Base-by-base conservation (phyloP, 1,140 invertebrate genomes). In the Brachionus paranguensis region DNA sequence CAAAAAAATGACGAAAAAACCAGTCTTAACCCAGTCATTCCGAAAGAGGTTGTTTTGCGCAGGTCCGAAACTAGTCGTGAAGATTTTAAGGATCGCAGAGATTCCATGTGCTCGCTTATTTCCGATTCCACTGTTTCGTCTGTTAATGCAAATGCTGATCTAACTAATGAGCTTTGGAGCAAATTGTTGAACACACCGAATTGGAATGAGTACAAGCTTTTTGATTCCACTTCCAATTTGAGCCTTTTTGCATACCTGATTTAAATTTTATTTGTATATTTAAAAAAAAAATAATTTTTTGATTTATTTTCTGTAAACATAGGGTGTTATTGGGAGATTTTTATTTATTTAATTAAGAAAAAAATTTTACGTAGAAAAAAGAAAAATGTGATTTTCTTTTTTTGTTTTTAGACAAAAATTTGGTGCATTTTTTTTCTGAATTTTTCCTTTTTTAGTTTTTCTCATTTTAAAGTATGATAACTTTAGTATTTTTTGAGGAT, bases 181-280 rank as follows among this genome's bases (percentile, higher is more conserved):
- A 81, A 81, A 65, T 11, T 81, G 10, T 47, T 81, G 27, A 60
- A 64, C 17, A 81, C 78, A 2, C 5, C n/a, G 7, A 68, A 60
- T 37, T 81, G 78, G 78, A 81, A 45, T 68, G 78, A 81, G n/a
- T 81, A 81, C 53, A 81, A 64, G 27, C 20, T 81, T 14, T 81
- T 79, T 64, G 78, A 53, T 20, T 50, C 41, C 10, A 76, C 24
- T 50, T 27, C 24, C 24, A 37, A 24, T 76, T 76, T 76, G 10
- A 10, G 20, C 33, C 12, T 43, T 17, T 72, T 72, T 12, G 7
- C 41, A 43, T 50, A 29, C 50, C 14, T 27, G 50, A 76, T 43
- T 14, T 74, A 74, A 45, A 74, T 37, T 37, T 37, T 37, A n/a
- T 29, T 37, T 37, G 33, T 37, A 37, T 43, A 17, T 37, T 68